These are phyloP conservation scores for Aythya fuligula DNA, from an alignment of 2,797 vertebrate species.

Conservation along the genomic window DNA sequence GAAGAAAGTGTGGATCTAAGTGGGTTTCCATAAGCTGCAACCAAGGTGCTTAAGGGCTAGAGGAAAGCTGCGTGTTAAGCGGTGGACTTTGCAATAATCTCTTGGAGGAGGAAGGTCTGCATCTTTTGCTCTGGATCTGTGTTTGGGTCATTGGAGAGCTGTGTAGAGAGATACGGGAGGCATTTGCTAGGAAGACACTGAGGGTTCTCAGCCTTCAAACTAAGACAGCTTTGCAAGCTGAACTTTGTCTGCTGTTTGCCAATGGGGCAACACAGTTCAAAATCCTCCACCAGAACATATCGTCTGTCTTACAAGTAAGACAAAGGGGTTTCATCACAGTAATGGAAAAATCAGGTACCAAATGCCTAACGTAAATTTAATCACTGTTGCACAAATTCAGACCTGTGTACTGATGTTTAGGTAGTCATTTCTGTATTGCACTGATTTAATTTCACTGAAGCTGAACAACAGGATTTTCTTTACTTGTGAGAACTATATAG, in stretches of 20 bases:
- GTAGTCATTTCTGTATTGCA: not conserved
- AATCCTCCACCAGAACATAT: not conserved
- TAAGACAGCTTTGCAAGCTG: not conserved
- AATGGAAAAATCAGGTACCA: not conserved
- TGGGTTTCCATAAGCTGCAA: constrained; percentile 55
- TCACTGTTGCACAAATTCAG: not conserved
- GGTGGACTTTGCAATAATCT: constrained; percentile 22
- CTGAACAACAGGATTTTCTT: not conserved
- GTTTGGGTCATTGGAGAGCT: not conserved
- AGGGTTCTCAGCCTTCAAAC: not conserved
- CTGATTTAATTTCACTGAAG: not conserved
- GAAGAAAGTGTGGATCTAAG: constrained; percentile 65
- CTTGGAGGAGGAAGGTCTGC: not conserved
- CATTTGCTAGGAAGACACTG: not conserved
- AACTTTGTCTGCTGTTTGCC: not conserved
- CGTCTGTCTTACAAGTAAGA: not conserved
- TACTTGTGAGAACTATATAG: not conserved
- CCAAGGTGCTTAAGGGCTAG: constrained; percentile 54
- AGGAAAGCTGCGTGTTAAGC: constrained; percentile 53
- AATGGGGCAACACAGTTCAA: not conserved
- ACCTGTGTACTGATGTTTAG: not conserved
- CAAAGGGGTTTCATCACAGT: not conserved
- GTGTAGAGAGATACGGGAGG: not conserved
- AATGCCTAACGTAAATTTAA: not conserved
- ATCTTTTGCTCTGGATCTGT: not conserved